phyloP scores from a whole-genome alignment of 2,797 vertebrate species.

The Mormyrops boulengeri region DNA sequence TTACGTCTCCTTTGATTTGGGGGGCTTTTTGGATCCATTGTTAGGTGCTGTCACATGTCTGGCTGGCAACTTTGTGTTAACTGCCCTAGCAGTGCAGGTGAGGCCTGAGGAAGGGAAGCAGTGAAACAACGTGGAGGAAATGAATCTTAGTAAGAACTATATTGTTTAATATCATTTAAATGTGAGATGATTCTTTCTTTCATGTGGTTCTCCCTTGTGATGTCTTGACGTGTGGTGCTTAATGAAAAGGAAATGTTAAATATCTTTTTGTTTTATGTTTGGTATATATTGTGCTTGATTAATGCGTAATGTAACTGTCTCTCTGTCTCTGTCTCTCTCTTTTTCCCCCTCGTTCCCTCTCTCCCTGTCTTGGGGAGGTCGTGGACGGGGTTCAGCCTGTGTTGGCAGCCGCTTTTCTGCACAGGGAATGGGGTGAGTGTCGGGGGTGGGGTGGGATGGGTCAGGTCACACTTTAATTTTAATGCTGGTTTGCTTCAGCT shows the following conservation, averaged over 20 bases:
- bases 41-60: background rate
- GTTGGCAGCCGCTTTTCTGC: conserved; percentile 79
- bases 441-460: background rate
- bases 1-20: background rate
- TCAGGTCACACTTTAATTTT: background rate
- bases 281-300: background rate
- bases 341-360: conserved; percentile 69
- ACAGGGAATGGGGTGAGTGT: conserved; percentile 88
- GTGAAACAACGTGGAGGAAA: background rate
- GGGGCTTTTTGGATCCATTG: background rate
- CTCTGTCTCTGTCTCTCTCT: conserved; percentile 6
- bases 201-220: background rate
- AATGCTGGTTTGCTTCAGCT: conserved; percentile 28
- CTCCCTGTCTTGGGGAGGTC: conserved; percentile 59
- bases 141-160: background rate
- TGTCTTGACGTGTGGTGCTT: background rate
- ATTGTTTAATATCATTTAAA: background rate
- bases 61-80: background rate
- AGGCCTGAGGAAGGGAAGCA: background rate
- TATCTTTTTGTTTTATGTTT: background rate
- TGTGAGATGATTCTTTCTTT: background rate
- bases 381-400: conserved; percentile 76
- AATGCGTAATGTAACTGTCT: background rate
- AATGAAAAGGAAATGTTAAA: background rate
- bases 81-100: background rate